Conservation (phyloP, 2,888 invertebrate species). For the Dynastes maya region DNA sequence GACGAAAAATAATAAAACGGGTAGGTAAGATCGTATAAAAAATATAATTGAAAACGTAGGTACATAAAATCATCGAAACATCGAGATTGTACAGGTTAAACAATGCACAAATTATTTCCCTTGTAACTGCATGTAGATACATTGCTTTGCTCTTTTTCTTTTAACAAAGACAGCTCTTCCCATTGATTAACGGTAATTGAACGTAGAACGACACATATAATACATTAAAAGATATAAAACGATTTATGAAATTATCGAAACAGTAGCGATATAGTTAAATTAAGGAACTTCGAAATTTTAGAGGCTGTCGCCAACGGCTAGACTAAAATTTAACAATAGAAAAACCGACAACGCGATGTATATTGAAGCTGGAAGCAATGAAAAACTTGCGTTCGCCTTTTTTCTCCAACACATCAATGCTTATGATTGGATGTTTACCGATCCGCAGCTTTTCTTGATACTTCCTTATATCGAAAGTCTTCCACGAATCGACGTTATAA, state of each 20-base stretch:
- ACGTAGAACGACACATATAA: no score
- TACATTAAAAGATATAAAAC: no score
- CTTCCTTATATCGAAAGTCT: constrained; percentile 65
- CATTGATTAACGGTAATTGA: neutral
- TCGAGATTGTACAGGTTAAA: neutral
- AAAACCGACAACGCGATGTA: constrained; percentile 63
- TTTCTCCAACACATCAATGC: constrained; percentile 65
- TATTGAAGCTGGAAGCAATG: constrained; percentile 65
- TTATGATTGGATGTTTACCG: constrained; percentile 67
- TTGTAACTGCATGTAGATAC: no score
- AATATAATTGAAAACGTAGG: constrained; percentile 17
- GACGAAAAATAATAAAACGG: no score
- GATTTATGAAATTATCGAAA: no score
- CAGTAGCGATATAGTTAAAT: no score
- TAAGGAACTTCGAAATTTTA: no score
- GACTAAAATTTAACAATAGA: constrained; percentile 47
- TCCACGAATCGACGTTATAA: constrained; percentile 68
- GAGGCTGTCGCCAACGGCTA: neutral
- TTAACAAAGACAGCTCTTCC: neutral
- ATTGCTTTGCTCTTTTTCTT: neutral
- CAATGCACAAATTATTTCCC: neutral
- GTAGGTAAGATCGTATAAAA: constrained; percentile 1
- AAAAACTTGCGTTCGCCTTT: constrained; percentile 64
- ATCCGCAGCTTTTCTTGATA: constrained; percentile 65
- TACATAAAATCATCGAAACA: neutral